A percentile compares a stretch with the other conserved stretches of the same genome.
phyloP scores from a whole-genome alignment of 2,113 vertebrate species.

The Oryzias woworae region DNA sequence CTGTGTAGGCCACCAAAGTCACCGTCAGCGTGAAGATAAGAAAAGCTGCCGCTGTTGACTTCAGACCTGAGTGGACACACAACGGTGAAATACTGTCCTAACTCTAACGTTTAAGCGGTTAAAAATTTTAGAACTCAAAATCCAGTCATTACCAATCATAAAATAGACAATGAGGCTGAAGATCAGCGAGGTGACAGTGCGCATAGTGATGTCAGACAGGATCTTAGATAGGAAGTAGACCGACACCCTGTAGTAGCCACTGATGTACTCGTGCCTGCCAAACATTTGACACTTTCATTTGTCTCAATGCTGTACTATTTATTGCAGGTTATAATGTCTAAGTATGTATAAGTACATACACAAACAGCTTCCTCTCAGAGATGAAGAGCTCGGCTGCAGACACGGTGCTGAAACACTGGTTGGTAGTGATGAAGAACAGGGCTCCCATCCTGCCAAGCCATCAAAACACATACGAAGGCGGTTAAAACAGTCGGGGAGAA shows the following conservation, averaged over 20 bases:
- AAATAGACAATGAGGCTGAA: constrained; percentile 88
- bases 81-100: not conserved
- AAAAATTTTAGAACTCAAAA: not conserved
- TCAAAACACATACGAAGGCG: not conserved
- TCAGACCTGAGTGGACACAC: constrained; percentile 78
- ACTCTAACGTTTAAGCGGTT: no score
- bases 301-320: not conserved
- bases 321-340: not conserved
- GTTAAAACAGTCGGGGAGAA: not conserved
- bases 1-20: constrained; percentile 83
- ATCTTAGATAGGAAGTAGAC: constrained; percentile 91
- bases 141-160: constrained; percentile 82
- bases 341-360: constrained; percentile 73
- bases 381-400: constrained; percentile 91
- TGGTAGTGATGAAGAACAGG: constrained; percentile 90
- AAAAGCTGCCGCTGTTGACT: constrained; percentile 78
- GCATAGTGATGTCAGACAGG: constrained; percentile 83
- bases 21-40: constrained; percentile 86
- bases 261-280: constrained; percentile 92
- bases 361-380: constrained; percentile 88
- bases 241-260: constrained; percentile 92
- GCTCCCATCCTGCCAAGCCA: constrained; percentile 82
- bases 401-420: constrained; percentile 91
- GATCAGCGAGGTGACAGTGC: constrained; percentile 82
- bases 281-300: constrained; percentile 17